Conservation (phyloP, 2,888 invertebrate species). For the Agrotis exclamationis region DNA sequence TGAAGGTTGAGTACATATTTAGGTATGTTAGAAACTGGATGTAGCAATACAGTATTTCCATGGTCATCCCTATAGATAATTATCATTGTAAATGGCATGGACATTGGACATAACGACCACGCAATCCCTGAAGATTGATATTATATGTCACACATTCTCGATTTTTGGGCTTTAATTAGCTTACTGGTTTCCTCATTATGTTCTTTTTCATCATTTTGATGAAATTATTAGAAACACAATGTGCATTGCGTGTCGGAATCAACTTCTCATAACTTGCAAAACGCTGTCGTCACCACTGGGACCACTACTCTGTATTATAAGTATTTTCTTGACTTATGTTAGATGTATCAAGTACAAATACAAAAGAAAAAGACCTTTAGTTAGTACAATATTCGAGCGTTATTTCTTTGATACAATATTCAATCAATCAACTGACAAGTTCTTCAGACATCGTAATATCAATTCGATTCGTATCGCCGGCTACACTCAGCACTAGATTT, state of each 20-base stretch:
- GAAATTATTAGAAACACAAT: neutral
- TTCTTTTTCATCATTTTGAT: neutral
- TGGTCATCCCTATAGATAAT: no score
- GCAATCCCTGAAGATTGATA: no score
- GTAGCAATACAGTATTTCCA: no score
- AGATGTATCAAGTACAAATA: neutral
- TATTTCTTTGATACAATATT: slow-evolving; percentile 25
- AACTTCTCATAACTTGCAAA: no score
- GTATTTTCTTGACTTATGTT: no score
- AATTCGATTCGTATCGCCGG: slow-evolving; percentile 36
- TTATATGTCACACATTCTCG: no score
- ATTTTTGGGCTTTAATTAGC: no score
- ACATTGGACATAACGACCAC: neutral
- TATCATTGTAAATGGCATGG: no score
- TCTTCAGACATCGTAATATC: slow-evolving; percentile 46
- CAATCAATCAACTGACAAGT: slow-evolving; percentile 32
- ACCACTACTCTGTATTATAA: neutral
- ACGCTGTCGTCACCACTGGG: no score
- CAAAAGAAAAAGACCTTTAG: neutral
- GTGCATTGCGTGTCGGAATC: no score
- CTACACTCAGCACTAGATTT: slow-evolving; percentile 58
- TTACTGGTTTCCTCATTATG: neutral
- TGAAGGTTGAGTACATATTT: no score
- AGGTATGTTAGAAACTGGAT: neutral
- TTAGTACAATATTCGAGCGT: neutral